Conservation (phyloP, 2,113 vertebrate genomes). For the Proteles cristata region DNA sequence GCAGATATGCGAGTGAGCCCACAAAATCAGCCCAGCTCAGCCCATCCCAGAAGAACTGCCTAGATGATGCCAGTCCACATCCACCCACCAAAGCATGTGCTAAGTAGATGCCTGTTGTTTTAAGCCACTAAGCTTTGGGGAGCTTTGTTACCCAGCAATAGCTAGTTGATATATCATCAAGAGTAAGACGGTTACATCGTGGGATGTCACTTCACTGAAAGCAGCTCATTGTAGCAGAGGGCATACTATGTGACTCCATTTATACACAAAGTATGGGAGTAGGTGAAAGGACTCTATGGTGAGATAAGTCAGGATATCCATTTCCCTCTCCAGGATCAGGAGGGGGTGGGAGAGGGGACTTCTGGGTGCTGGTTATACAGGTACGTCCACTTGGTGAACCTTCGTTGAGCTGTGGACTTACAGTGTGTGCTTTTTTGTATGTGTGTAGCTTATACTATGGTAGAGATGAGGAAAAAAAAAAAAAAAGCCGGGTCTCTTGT, state of each 20-base stretch:
- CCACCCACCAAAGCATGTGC: not conserved
- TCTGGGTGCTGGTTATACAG: not conserved
- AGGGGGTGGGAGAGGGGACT: not conserved
- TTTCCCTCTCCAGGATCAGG: not conserved
- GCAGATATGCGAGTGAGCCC: accelerated
- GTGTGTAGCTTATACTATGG: not conserved
- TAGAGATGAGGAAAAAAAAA: not conserved
- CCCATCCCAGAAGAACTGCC: not conserved
- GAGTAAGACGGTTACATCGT: not conserved
- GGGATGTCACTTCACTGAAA: too few species aligned
- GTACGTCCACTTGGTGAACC: accelerated
- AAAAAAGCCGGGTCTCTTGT: not conserved
- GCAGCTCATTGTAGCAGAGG: not conserved
- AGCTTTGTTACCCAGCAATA: slow-evolving; percentile 2
- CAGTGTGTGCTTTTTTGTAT: not conserved
- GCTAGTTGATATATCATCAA: not conserved
- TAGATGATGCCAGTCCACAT: not conserved
- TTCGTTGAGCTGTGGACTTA: not conserved
- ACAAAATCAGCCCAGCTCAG: not conserved
- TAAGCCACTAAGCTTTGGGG: not conserved
- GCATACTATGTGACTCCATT: accelerated
- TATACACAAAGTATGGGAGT: not conserved
- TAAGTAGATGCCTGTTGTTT: not conserved
- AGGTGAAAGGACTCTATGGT: not conserved
- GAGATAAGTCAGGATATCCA: not conserved